Base-by-base conservation (phyloP, 2,888 invertebrate species). In the Drosophila tripunctata region DNA sequence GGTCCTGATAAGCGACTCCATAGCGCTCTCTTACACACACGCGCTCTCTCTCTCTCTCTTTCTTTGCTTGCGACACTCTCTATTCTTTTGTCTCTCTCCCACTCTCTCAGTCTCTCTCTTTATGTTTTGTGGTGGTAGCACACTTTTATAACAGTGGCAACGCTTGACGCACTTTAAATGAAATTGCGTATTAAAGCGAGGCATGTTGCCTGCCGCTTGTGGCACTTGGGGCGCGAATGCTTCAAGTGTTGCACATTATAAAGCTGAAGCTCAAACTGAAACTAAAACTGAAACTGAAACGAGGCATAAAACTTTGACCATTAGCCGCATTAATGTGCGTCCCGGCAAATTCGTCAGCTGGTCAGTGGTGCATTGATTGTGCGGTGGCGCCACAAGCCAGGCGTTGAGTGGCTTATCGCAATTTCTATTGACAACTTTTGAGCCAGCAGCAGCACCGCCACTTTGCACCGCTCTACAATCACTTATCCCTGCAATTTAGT, bases 301-400 rank as follows among this genome's bases (percentile, higher is more conserved):
- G 67, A 60, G 76, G 84, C 79, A 78, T 84, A 84, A 84, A 84
- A 81, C 81, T 81, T 81, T 81, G 60, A 76, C 81, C 81, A 81
- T 81, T 81, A 84, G 85, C 79, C 75, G 74, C 82, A 71, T 78
- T 80, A 84, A 84, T 80, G 81, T 70, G 76, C 57, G 64, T 69
- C 78, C 50, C 73, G 66, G 63, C 69, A 73, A 80, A 84, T 76
- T 81, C 81, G 69, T 84, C 85, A 84, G 84, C 78, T 80, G 78
- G 84, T 63, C 78, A 81, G 64, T 62, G 70, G 48, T 68, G 81
- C 80, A 76, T 63, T 74, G 84, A 66, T 70, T 75, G 56, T 60
- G 50, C 17, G 21, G 50, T 17, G 21, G 6, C 24, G 58, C 41
- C 63, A 44, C 54, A 45, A 48, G n/a, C n/a, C n/a, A n/a, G 33